These are phyloP conservation scores for Caretta caretta DNA, from an alignment of 2,113 vertebrate species.

Conservation along the genomic window DNA sequence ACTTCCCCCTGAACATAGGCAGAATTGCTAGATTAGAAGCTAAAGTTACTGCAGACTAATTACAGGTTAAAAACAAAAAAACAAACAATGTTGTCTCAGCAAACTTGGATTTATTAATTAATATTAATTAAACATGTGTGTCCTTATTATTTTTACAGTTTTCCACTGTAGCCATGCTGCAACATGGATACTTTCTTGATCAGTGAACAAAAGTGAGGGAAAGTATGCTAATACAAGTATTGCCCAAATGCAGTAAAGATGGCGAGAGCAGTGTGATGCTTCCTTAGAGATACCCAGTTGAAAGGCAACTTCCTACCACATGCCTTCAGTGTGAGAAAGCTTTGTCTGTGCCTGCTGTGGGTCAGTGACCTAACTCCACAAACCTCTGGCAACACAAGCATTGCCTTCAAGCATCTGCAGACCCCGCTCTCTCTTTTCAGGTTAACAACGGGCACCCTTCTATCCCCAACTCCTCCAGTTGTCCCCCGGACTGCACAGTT, in stretches of 20 bases:
- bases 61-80: background rate
- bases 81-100: background rate
- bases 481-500: no score
- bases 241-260: background rate
- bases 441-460: no score
- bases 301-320: no score
- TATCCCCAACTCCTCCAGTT: no score
- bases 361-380: no score
- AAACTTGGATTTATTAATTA: background rate
- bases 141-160: background rate
- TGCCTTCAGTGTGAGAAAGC: no score
- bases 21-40: background rate
- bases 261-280: background rate
- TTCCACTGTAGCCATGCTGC: background rate
- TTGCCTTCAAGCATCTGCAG: no score
- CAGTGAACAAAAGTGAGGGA: background rate
- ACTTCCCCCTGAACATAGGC: background rate
- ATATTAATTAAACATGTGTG: rapidly evolving
- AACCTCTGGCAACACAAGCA: no score
- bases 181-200: background rate
- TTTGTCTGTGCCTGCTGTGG: no score
- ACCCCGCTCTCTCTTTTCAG: no score
- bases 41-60: background rate
- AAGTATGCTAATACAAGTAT: background rate
- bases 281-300: no score